These are phyloP conservation scores for Lydus trimaculatus DNA, from an alignment of 2,888 invertebrate genomes.

Conservation along the genomic window DNA sequence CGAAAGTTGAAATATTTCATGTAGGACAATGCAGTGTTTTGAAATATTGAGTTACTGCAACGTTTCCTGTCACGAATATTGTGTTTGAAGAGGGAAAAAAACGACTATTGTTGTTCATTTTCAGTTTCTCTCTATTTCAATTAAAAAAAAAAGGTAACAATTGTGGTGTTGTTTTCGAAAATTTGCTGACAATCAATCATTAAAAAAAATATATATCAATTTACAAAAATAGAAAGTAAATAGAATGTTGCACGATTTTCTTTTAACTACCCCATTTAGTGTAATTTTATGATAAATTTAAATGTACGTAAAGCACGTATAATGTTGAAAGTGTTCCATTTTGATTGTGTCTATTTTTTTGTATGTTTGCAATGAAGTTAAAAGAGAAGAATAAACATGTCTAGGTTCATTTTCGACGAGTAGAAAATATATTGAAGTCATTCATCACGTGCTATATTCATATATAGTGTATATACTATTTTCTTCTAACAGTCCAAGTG, in stretches of 20 bases:
- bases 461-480: conserved; percentile 24
- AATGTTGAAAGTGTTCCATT: neutral
- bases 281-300: neutral
- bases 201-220: neutral
- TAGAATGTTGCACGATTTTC: neutral
- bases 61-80: conserved; percentile 24
- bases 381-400: neutral
- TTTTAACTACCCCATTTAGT: neutral
- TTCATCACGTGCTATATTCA: conserved; percentile 30
- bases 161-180: neutral
- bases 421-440: conserved; percentile 14
- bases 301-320: neutral
- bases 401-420: conserved; percentile 20
- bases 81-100: conserved; percentile 16
- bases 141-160: neutral
- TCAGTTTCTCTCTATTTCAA: neutral
- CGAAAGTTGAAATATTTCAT: neutral
- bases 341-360: neutral
- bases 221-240: neutral
- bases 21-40: neutral
- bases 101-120: neutral
- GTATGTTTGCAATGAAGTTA: neutral
- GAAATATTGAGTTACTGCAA: conserved; percentile 11
- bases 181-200: neutral
- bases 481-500: conserved; percentile 32